phyloP scores from a whole-genome alignment of 1,140 invertebrate species.

The Drosophila obscura region DNA sequence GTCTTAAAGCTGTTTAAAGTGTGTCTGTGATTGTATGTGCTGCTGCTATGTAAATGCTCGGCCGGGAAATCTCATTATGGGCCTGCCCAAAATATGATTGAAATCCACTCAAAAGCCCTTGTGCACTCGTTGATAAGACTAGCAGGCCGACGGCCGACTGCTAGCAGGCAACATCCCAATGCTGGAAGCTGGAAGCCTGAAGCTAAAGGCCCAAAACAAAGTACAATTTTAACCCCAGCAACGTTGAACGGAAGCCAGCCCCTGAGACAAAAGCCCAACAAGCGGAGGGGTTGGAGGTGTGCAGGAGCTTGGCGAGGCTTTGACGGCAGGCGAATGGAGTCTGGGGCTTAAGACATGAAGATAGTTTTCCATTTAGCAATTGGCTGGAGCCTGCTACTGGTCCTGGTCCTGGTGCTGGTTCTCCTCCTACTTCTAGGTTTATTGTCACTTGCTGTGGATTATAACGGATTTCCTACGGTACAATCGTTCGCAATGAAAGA shows the following conservation, averaged over 20 bases:
- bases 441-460: conserved; percentile 81
- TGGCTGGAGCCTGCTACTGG: not conserved
- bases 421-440: conserved; percentile 43
- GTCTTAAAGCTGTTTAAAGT: conserved; percentile 64
- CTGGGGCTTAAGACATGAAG: conserved; percentile 46
- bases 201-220: too few species aligned
- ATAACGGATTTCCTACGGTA: conserved; percentile 74
- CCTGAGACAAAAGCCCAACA: conserved; percentile 22
- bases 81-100: conserved; percentile 48
- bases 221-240: conserved; percentile 27
- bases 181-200: too few species aligned
- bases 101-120: conserved; percentile 33
- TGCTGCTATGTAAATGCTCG: conserved; percentile 22
- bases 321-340: conserved; percentile 23
- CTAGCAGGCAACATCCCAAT: too few species aligned
- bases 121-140: conserved; percentile 12
- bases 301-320: conserved; percentile 9
- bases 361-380: conserved; percentile 68
- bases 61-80: conserved; percentile 42
- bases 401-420: not conserved
- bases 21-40: not conserved
- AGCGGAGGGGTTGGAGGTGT: conserved; percentile 1
- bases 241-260: not conserved
- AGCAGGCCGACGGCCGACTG: not conserved
- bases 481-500: conserved; percentile 78